Conservation (phyloP, 2,797 vertebrate genomes). For the Dermochelys coriacea region DNA sequence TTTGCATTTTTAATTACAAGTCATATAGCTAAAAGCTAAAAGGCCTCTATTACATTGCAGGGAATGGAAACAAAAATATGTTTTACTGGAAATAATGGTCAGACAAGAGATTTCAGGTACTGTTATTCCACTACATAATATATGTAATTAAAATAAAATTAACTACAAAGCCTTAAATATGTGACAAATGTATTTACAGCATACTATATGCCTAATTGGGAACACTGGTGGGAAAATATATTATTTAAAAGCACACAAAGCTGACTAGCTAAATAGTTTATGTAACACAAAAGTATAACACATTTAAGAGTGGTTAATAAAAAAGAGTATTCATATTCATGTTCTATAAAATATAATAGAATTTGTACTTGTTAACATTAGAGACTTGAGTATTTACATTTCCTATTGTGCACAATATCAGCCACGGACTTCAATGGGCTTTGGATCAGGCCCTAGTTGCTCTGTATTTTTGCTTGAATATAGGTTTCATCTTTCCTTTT, state of each 20-base stretch:
- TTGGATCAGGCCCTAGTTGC: not conserved
- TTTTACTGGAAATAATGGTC: conserved; percentile 68
- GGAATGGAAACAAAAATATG: not conserved
- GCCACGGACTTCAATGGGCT: not conserved
- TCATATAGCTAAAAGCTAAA: conserved; percentile 63
- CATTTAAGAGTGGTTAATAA: not conserved
- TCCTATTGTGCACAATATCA: not conserved
- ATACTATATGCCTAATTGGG: not conserved
- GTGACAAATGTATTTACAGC: not conserved
- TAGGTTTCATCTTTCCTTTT: not conserved
- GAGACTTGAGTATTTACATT: not conserved
- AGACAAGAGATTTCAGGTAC: conserved; percentile 44
- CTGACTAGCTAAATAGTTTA: not conserved
- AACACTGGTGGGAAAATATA: not conserved
- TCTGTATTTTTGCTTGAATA: conserved; percentile 25
- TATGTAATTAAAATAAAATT: not conserved
- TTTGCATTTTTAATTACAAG: conserved; percentile 35
- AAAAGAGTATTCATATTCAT: conserved; percentile 8
- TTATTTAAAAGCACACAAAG: conserved; percentile 19
- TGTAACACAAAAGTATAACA: not conserved
- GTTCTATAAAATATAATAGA: conserved; percentile 1
- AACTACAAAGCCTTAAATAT: not conserved
- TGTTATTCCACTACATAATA: not conserved
- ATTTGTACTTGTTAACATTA: conserved; percentile 22
- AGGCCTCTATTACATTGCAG: conserved; percentile 44